Conservation (phyloP, 2,113 vertebrate species). For the Bolborhynchus lineola region DNA sequence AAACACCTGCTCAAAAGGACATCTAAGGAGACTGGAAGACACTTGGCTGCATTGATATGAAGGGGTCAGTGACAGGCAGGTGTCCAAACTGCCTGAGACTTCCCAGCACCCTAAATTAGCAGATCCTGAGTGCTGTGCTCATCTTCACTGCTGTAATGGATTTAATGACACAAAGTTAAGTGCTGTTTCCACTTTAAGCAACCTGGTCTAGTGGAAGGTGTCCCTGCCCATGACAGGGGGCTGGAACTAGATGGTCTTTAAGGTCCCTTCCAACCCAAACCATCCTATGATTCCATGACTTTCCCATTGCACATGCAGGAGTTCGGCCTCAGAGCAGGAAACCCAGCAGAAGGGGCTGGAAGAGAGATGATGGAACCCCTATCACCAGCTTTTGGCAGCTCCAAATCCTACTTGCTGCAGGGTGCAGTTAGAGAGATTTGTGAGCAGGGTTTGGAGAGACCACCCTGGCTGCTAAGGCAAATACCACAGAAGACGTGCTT, state of each 20-base stretch:
- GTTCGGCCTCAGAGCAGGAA: background rate
- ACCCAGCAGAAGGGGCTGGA: background rate
- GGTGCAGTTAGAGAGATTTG: background rate
- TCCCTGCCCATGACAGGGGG: background rate
- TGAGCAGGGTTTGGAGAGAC: background rate
- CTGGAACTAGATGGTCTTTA: background rate
- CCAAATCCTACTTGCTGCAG: background rate
- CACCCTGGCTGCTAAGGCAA: background rate
- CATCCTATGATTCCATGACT: background rate
- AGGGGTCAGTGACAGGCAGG: background rate
- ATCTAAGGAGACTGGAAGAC: rapidly evolving
- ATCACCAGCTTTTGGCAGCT: background rate
- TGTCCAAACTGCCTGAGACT: background rate
- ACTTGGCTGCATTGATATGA: background rate
- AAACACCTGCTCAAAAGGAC: rapidly evolving
- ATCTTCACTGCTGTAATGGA: background rate
- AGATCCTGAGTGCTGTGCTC: background rate
- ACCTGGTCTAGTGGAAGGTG: background rate
- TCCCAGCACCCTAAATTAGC: background rate
- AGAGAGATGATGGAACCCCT: background rate
- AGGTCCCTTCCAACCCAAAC: background rate
- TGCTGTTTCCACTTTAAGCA: background rate
- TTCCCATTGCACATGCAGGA: background rate
- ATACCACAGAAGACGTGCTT: background rate
- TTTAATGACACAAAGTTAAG: background rate